Percentiles rank a stretch among this genome's conserved stretches.
phyloP scores from a whole-genome alignment of 2,888 invertebrate genomes.

The Parnassius glacialis region DNA sequence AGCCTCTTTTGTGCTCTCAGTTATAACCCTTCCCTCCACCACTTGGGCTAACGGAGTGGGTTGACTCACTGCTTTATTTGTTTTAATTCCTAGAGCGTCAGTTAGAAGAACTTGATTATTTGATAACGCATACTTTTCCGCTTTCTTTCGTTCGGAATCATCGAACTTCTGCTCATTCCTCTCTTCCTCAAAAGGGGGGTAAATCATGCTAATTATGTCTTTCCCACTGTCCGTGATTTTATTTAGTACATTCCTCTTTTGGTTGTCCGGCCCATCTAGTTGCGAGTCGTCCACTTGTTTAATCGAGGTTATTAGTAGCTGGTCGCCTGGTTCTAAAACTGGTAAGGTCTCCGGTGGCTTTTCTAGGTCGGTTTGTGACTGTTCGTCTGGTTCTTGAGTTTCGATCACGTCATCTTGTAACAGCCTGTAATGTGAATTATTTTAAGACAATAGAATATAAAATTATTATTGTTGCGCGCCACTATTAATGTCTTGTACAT shows the following conservation, averaged over 20 bases:
- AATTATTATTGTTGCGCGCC: no score
- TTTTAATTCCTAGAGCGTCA: constrained; percentile 52
- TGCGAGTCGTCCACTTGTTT: constrained; percentile 39
- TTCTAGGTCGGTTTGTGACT: constrained; percentile 37
- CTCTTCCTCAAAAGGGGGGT: constrained; percentile 69
- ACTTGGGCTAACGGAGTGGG: constrained; percentile 66
- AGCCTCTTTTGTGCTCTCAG: constrained; percentile 58
- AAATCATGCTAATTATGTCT: constrained; percentile 71
- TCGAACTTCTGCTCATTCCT: constrained; percentile 68
- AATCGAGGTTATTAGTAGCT: constrained; percentile 75
- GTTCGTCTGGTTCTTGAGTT: constrained; percentile 32
- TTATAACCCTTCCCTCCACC: constrained; percentile 62
- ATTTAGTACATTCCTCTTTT: constrained; percentile 65
- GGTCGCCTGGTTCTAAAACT: constrained; percentile 83
- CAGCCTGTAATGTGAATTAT: constrained; percentile 14
- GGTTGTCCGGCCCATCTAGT: constrained; percentile 52
- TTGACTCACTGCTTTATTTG: constrained; percentile 44
- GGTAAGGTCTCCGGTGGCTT: constrained; percentile 62
- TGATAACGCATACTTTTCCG: constrained; percentile 70
- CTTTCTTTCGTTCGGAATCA: constrained; percentile 69
- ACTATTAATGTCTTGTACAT: no score
- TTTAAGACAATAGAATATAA: not conserved
- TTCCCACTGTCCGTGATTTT: constrained; percentile 71
- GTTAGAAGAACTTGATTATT: constrained; percentile 66
- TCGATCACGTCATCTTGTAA: constrained; percentile 22